Conservation (phyloP, 2,888 invertebrate genomes). For the Acanthococcus lagerstroemiae region DNA sequence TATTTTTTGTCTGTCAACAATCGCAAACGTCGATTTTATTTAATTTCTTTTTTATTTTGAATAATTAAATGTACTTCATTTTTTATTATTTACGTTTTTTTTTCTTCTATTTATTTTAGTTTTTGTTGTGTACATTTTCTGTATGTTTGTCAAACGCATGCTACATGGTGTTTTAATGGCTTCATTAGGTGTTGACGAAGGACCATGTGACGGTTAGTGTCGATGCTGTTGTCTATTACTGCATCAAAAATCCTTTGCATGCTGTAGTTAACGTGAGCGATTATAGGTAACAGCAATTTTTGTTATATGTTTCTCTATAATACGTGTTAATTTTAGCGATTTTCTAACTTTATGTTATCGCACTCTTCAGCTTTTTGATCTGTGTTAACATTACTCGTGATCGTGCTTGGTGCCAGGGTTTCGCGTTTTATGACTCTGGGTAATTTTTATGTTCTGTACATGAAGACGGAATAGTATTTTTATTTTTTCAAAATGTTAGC, state of each 20-base stretch:
- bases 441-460: too few relatives aligned
- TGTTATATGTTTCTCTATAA: not conserved
- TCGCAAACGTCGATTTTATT: too few relatives aligned
- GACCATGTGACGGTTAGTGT: constrained; percentile 91
- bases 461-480: too few relatives aligned
- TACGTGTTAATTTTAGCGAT: too few relatives aligned
- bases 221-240: constrained; percentile 78
- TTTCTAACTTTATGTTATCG: not conserved
- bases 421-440: too few relatives aligned
- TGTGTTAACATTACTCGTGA: too few relatives aligned
- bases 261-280: constrained; percentile 66
- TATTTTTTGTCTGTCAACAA: too few relatives aligned
- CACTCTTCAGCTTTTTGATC: too few relatives aligned
- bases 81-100: constrained; percentile 6
- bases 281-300: constrained; percentile 50
- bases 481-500: too few relatives aligned
- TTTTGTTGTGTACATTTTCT: constrained; percentile 21
- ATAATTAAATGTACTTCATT: too few relatives aligned
- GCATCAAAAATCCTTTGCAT: constrained; percentile 66
- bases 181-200: constrained; percentile 66
- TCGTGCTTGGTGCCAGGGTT: too few relatives aligned
- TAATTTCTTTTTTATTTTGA: too few relatives aligned
- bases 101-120: constrained; percentile 1
- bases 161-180: constrained; percentile 18
- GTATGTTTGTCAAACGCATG: constrained; percentile 20